Base-by-base conservation (phyloP, 2,888 invertebrate species). In the Apantesis nais region DNA sequence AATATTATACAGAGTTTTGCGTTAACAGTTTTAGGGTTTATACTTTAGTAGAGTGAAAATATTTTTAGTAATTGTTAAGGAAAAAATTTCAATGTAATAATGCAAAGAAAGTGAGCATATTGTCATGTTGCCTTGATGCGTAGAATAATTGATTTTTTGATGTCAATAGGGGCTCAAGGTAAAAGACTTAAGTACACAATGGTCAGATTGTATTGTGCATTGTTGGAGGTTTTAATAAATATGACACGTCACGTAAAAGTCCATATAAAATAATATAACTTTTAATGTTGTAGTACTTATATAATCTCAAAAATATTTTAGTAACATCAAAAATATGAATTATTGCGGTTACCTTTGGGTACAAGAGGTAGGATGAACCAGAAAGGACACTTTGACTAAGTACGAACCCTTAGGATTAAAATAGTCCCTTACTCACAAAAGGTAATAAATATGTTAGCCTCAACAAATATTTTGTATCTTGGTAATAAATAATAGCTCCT, bases 311-410 rank as follows among this genome's bases (percentile, higher is more conserved):
- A 52, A 2, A 11, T 8, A 3, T 52, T n/a, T n/a, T 9, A 48
- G 9, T 9, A 52, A 52, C 9, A 52, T 52, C 48, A 66, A 41
- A 62, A 58, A 58, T 8, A 74, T 37, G n/a, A 39, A 14, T 22
- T 65, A 61, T 25, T 37, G 25, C 29, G 12, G 19, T 25, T 34
- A 44, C 73, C 62, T 70, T 71, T 71, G 70, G 71, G 65, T 25
- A 29, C 14, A 55, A 25, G 25, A 55, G 55, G 25, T n/a, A 25
- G 14, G 25, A 25, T 55, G 14, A 25, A 55, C 55, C 25, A 25
- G 16, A 29, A 29, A 16, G 5, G 25, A 25, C 25, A 25, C 4
- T 29, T 25, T 14, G 25, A 55, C 25, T 14, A 55, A 58, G 29
- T 29, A 58, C 29, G 19, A 58, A 58, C 25, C 25, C 25, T 58